Evolutionary conservation across 2,888 invertebrate species (phyloP), one percentile per base, ranked within the genome.

Genomic region (Amblyjoppa proteus): DNA sequence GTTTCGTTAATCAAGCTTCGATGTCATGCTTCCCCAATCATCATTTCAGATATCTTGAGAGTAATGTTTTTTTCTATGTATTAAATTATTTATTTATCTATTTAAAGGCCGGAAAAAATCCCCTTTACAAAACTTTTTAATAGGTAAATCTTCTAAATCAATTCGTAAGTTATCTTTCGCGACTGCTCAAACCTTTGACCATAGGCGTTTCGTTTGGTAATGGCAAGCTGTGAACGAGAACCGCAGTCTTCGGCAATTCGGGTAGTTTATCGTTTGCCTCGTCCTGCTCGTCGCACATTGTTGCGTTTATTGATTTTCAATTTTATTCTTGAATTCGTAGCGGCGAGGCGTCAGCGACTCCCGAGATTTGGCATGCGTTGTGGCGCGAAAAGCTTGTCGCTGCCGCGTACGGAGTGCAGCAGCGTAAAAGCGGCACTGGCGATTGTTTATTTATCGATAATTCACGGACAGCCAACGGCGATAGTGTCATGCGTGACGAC

Each of bases 171-270:
- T 20, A 20, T 41, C 11, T n/a, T 41, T 41, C 13, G 25, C 56
- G 56, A 56, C 20, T 56, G 16, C 7, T 56, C 20, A 31, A 84
- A 95, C 95, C 95, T 87, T 95, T 93, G 0, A 98, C 97, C 79
- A 94, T 95, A 0, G 96, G 96, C 0, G 97, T 96, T 89, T 95
- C 96, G 6, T 95, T 94, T 0, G 97, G 96, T 80, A 97, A 93
- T 5, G 95, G 95, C 85, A 96, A 95, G 91, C 97, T 97, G 31
- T 96, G 95, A 68, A 96, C 95, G 53, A 98, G 94, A 4, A 98
- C 97, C 1, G 97, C 97, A 87, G 96, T 96, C 76, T 96, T 95
- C 0, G 97, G 96, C 51, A 95, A 93, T 88, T 95, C 95, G 41
- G 93, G 93, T 31, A 93, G 89, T 85, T 91, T 85, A 20, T 91